Percentiles rank a stretch among this genome's conserved stretches.
Conservation (phyloP, 1,140 invertebrate species). For the Phthorimaea operculella region DNA sequence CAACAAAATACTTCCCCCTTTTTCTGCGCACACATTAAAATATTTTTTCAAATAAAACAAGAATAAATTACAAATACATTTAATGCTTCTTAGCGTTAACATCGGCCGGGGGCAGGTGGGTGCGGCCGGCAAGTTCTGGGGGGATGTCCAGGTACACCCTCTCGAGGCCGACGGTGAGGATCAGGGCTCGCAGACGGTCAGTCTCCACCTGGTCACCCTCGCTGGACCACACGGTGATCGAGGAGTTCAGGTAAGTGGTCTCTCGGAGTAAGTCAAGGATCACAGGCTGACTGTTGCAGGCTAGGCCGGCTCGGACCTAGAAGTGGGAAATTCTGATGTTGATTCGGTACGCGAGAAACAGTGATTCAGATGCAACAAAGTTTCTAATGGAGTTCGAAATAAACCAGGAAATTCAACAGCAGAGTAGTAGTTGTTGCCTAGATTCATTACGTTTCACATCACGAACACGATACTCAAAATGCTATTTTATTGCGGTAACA, state of each 20-base stretch:
- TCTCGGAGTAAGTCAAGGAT: constrained; percentile 67
- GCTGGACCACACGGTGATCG: constrained; percentile 80
- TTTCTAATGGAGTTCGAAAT: too few species aligned
- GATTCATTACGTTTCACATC: too few species aligned
- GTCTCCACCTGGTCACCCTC: constrained; percentile 72
- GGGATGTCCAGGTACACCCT: constrained; percentile 79
- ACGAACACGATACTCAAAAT: too few species aligned
- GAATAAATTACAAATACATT: constrained; percentile 17
- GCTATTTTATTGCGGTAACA: too few species aligned
- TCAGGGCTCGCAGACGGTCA: constrained; percentile 69
- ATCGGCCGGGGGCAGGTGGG: constrained; percentile 59
- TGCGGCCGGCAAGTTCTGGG: constrained; percentile 61
- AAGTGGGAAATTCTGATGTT: constrained; percentile 51
- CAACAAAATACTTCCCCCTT: too few species aligned
- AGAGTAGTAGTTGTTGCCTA: too few species aligned
- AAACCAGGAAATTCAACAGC: too few species aligned
- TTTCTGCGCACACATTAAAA: too few species aligned
- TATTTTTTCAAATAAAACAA: constrained; percentile 7
- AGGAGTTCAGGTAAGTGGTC: constrained; percentile 60
- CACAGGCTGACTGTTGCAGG: constrained; percentile 71
- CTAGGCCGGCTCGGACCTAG: constrained; percentile 79
- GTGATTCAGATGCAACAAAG: too few species aligned
- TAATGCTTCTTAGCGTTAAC: constrained; percentile 34
- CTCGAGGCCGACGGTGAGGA: constrained; percentile 71
- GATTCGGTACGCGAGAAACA: too few species aligned